Conservation (phyloP, 2,113 vertebrate genomes). For the Rhegmatorhina hoffmannsi region DNA sequence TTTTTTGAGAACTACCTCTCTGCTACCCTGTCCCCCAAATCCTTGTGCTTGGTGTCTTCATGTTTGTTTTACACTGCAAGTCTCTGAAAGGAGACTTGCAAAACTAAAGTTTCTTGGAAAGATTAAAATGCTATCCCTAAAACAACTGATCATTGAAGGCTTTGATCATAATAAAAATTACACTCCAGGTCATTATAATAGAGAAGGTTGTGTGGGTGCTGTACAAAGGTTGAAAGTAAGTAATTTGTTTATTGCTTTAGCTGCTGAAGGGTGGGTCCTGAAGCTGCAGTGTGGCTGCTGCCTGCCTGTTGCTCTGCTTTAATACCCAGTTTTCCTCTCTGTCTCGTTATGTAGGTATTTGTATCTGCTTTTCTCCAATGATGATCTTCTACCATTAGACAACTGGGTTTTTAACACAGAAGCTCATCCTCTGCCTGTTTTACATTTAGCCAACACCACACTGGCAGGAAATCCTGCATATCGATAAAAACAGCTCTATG, state of each 20-base stretch:
- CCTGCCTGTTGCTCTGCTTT: background rate
- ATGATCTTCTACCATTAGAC: slow-evolving; percentile 95
- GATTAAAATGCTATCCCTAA: background rate
- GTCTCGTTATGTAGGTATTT: slow-evolving; percentile 84
- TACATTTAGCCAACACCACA: slow-evolving; percentile 93
- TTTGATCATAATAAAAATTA: background rate
- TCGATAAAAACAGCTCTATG: slow-evolving; percentile 78
- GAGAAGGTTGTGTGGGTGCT: background rate
- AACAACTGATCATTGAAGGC: background rate
- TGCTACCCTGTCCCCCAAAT: background rate
- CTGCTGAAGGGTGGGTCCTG: background rate
- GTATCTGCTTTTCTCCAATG: slow-evolving; percentile 95
- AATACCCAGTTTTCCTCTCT: background rate
- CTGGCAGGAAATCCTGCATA: slow-evolving; percentile 90
- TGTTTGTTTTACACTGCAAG: background rate
- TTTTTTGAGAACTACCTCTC: background rate
- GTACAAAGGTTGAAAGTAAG: background rate
- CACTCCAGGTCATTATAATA: background rate
- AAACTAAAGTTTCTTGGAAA: background rate
- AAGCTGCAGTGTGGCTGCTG: background rate
- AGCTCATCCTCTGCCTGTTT: slow-evolving; percentile 94
- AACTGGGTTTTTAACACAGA: slow-evolving; percentile 99
- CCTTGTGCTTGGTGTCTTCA: background rate
- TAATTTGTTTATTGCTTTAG: background rate
- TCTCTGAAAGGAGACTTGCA: background rate